Conservation (phyloP, 2,113 vertebrate species). For the Pimephales promelas region DNA sequence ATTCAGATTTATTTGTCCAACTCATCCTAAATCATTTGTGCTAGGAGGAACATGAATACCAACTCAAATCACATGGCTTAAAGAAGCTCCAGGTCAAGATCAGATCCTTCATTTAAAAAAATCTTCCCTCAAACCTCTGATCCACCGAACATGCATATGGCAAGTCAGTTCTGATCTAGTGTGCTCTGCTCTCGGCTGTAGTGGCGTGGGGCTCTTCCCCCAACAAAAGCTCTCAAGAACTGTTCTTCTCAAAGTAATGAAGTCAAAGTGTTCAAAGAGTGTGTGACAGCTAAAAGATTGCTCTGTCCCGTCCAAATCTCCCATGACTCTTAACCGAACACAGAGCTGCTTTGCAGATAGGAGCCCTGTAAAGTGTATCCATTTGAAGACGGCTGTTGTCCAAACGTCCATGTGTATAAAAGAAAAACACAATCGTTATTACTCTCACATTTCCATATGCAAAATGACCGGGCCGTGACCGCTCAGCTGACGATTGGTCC, state of each 20-base stretch:
- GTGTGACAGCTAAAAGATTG: conserved; percentile 35
- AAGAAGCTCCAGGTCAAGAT: conserved; percentile 56
- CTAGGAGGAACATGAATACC: not conserved
- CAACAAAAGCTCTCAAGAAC: conserved; percentile 14
- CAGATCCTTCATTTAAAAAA: conserved; percentile 50
- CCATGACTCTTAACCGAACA: not conserved
- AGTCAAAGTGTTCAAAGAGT: conserved; percentile 17
- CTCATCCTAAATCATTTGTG: not conserved
- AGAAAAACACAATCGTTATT: conserved; percentile 62
- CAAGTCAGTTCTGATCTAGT: conserved; percentile 16
- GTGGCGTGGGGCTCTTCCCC: not conserved
- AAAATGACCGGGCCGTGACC: conserved; percentile 60
- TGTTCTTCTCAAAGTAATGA: conserved; percentile 12
- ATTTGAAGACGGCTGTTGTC: conserved; percentile 52
- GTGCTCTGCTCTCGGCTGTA: not conserved
- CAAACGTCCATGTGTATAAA: conserved; percentile 61
- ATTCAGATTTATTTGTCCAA: not conserved
- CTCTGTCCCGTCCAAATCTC: conserved; percentile 6
- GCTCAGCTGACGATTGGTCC: conserved; percentile 57
- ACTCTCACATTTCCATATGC: conserved; percentile 62
- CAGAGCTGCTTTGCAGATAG: conserved; percentile 2
- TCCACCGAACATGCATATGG: not conserved
- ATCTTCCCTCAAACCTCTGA: conserved; percentile 43
- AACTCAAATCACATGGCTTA: not conserved
- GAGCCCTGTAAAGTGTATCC: conserved; percentile 12